Base-by-base conservation (phyloP, 2,888 invertebrate species). In the Cantharis rufa region DNA sequence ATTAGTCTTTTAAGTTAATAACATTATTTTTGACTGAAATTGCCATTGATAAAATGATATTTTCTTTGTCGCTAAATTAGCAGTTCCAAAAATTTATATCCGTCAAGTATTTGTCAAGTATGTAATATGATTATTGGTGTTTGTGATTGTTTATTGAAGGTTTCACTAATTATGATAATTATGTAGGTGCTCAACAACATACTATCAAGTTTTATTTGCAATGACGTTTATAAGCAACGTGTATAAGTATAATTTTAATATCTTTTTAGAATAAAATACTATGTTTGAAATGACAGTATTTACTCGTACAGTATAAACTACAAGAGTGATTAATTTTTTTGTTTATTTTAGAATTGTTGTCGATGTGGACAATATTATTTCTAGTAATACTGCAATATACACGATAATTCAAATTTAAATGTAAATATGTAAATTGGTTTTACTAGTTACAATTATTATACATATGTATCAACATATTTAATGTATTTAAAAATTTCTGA, bases 381-480 rank as follows among this genome's bases (percentile, higher is more conserved):
- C 48, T n/a, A 48, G n/a, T n/a, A 48, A 48, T 48, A 48, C 48
- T 48, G 48, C n/a, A 48, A 48, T 48, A 48, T 48, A 48, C 48
- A 48, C 48, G n/a, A 48, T 48, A 48, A 48, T 48, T 48, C 48
- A 48, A 48, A 48, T 48, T 48, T 48, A 66, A 18, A 18, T 66
- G 64, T 24, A 66, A 66, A 66, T 66, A 66, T 66, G 64, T 66
- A 66, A 66, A 66, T 66, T 66, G 24, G 24, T 66, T 66, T 66
- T 66, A 21, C 64, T 21, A 66, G 64, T 66, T 66, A 21, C 24
- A 21, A 66, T 66, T 21, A 21, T 48, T 24, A 66, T 66, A 66
- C 64, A 66, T 15, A 66, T 66, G 64, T 66, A 66, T 66, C 64
- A 66, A 66, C 64, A 24, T 66, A 21, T 66, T 66, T 66, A 66